Evolutionary conservation across 2,888 invertebrate species (phyloP).

Genomic region (Phaedon cochleariae): DNA sequence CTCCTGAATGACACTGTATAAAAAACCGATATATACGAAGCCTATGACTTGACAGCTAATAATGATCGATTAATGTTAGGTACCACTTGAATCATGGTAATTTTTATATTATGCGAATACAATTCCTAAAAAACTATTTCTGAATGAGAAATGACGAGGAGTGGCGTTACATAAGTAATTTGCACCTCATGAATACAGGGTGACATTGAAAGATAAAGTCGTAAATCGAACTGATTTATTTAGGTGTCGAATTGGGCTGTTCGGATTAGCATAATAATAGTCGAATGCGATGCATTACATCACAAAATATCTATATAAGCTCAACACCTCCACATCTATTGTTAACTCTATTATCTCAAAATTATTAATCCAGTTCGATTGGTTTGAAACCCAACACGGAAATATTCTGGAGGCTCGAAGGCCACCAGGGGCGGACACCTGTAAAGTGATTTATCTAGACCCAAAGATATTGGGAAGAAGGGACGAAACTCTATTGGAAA

Average conservation of each 20-base stretch:
- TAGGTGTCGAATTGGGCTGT: constrained; percentile 23
- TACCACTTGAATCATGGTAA: too few species aligned
- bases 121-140: not conserved
- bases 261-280: constrained; percentile 8
- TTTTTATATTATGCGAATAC: not conserved
- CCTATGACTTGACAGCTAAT: too few species aligned
- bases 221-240: constrained; percentile 18
- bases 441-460: too few species aligned
- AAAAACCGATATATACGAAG: too few species aligned
- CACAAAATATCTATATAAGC: constrained; percentile 8
- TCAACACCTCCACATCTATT: not conserved
- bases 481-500: too few species aligned
- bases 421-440: too few species aligned
- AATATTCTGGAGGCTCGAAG: not conserved
- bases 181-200: constrained; percentile 29
- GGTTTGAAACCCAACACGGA: not conserved
- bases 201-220: constrained; percentile 28
- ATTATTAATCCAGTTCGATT: not conserved
- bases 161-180: constrained; percentile 24
- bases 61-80: too few species aligned
- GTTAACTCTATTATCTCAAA: not conserved
- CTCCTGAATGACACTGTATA: too few species aligned
- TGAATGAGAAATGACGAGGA: constrained; percentile 19
- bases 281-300: constrained; percentile 8
- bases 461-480: too few species aligned